Percentiles rank a stretch among this genome's conserved stretches.
Evolutionary conservation across 2,888 invertebrate genomes (phyloP).

Genomic region (Plebejus anna): DNA sequence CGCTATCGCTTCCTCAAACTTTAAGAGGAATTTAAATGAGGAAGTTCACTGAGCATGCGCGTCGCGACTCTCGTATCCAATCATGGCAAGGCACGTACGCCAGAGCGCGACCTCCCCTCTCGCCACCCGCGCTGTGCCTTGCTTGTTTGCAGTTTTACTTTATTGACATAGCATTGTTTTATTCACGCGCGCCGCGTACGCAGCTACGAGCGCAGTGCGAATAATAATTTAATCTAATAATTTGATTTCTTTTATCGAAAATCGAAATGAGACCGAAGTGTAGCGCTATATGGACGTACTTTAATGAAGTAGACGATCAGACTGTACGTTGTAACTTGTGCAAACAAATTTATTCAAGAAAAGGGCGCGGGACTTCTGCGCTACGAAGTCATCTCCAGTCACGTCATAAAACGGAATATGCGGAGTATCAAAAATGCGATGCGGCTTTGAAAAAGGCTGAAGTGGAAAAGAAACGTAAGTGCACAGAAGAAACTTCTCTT

Average conservation of each 20-base stretch:
- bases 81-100: neutral
- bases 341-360: constrained; percentile 23
- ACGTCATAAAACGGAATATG: constrained; percentile 31
- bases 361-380: constrained; percentile 26
- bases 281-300: neutral
- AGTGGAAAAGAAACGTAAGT: constrained; percentile 25
- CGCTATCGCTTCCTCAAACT: neutral
- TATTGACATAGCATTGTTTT: no score
- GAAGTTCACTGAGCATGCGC: neutral
- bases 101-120: neutral
- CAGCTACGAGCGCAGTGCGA: neutral
- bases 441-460: no score
- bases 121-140: neutral
- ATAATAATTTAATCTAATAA: neutral
- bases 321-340: constrained; percentile 31
- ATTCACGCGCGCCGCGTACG: neutral
- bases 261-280: neutral
- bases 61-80: neutral
- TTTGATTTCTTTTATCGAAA: neutral
- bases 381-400: constrained; percentile 32
- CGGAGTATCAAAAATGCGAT: neutral
- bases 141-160: no score
- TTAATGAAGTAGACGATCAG: constrained; percentile 21
- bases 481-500: constrained; percentile 30
- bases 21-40: neutral